Conservation (phyloP, 2,888 invertebrate genomes). For the Cerastoderma edule region DNA sequence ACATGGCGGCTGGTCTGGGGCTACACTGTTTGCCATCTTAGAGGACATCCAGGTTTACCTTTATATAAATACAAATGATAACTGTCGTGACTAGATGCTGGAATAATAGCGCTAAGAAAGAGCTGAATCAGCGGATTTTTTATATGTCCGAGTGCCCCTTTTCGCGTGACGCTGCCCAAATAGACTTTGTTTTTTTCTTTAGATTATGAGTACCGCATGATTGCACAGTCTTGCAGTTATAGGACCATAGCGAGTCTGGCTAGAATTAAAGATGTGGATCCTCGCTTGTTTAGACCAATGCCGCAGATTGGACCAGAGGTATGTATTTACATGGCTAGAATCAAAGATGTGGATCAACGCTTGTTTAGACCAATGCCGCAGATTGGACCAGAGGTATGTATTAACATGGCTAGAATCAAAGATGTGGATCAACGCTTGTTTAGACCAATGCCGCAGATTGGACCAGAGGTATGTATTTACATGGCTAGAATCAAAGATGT, state of each 20-base stretch:
- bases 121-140: too few relatives aligned
- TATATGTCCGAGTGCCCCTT: too few relatives aligned
- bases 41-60: too few relatives aligned
- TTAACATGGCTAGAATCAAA: slow-evolving; percentile 89
- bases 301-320: slow-evolving; percentile 65
- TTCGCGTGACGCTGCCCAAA: too few relatives aligned
- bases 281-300: slow-evolving; percentile 90
- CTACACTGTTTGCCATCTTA: too few relatives aligned
- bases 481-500: slow-evolving; percentile 90
- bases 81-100: too few relatives aligned
- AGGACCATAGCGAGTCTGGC: slow-evolving; percentile 92
- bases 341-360: slow-evolving; percentile 88
- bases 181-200: slow-evolving; percentile 35
- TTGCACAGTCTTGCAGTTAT: slow-evolving; percentile 92
- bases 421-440: slow-evolving; percentile 91
- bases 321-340: slow-evolving; percentile 88
- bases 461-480: slow-evolving; percentile 28
- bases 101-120: too few relatives aligned
- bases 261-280: slow-evolving; percentile 88
- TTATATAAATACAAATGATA: too few relatives aligned
- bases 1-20: too few relatives aligned
- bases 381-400: slow-evolving; percentile 36
- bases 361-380: slow-evolving; percentile 89
- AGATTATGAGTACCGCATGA: slow-evolving; percentile 88
- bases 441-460: slow-evolving; percentile 86